These are phyloP conservation scores for Oryzaephilus surinamensis DNA, from an alignment of 1,140 invertebrate genomes.

Conservation along the genomic window DNA sequence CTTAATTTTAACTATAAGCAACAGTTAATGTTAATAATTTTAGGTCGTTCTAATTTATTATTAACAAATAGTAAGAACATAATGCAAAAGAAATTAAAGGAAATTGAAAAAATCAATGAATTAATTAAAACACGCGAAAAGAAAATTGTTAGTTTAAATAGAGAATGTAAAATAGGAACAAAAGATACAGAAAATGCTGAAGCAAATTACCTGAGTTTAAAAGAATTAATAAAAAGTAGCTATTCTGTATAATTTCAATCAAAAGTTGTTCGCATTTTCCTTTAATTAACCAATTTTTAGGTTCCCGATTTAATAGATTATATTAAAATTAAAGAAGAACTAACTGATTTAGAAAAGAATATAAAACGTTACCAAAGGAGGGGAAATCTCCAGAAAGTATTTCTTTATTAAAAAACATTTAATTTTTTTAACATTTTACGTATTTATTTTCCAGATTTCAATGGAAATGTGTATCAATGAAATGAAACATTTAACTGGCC, in stretches of 20 bases:
- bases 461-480: constrained; percentile 20
- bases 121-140: too few species aligned
- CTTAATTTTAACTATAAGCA: too few species aligned
- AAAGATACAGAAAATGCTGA: constrained; percentile 12
- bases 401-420: not conserved
- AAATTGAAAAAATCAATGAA: too few species aligned
- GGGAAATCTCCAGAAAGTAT: constrained; percentile 38
- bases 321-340: constrained; percentile 39
- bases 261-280: not conserved
- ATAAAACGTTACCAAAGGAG: constrained; percentile 41
- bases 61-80: too few species aligned
- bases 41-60: too few species aligned
- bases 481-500: constrained; percentile 27
- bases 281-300: constrained; percentile 9
- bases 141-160: too few species aligned
- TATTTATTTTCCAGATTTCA: constrained; percentile 18
- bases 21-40: too few species aligned
- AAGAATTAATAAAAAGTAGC: constrained; percentile 15
- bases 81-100: too few species aligned
- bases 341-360: constrained; percentile 38
- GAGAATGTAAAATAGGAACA: too few species aligned
- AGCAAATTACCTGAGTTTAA: constrained; percentile 17
- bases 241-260: constrained; percentile 10
- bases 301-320: constrained; percentile 47
- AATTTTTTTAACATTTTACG: constrained; percentile 2